Evolutionary conservation across 2,113 vertebrate species (phyloP).

Genomic region (Strix uralensis): DNA sequence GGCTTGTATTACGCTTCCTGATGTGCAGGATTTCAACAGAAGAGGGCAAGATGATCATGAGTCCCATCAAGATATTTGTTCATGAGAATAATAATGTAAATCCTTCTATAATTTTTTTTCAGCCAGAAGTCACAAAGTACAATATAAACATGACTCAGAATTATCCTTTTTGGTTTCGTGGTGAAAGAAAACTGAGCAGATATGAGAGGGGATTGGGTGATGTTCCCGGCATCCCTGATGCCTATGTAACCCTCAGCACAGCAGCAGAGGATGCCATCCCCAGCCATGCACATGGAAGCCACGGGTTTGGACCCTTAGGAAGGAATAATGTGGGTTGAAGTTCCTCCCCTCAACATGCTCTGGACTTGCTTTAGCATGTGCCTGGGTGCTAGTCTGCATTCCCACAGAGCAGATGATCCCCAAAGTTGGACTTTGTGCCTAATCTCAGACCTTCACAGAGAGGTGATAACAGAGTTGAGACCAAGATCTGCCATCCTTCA

Average conservation of each 20-base stretch:
- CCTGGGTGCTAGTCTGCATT: background rate
- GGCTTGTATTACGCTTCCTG: background rate
- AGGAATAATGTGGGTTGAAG: background rate
- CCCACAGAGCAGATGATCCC: background rate
- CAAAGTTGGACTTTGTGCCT: background rate
- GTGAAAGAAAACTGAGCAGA: background rate
- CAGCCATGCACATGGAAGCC: accelerated
- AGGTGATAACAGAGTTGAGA: background rate
- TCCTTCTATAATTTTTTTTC: background rate
- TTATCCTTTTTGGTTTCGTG: background rate
- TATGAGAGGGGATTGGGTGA: background rate
- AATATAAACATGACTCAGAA: background rate
- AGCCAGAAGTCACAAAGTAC: background rate
- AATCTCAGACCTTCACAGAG: background rate
- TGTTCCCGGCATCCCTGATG: background rate
- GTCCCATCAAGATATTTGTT: background rate
- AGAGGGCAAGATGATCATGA: background rate
- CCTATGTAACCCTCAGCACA: background rate
- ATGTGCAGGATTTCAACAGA: slow-evolving; percentile 31
- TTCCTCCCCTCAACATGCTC: background rate
- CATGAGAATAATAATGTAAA: background rate
- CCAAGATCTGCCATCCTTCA: background rate
- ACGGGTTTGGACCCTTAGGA: accelerated
- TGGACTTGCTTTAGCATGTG: background rate
- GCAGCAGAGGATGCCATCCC: background rate